phyloP scores from a whole-genome alignment of 2,113 vertebrate genomes.

The Poeciliopsis retropinna region DNA sequence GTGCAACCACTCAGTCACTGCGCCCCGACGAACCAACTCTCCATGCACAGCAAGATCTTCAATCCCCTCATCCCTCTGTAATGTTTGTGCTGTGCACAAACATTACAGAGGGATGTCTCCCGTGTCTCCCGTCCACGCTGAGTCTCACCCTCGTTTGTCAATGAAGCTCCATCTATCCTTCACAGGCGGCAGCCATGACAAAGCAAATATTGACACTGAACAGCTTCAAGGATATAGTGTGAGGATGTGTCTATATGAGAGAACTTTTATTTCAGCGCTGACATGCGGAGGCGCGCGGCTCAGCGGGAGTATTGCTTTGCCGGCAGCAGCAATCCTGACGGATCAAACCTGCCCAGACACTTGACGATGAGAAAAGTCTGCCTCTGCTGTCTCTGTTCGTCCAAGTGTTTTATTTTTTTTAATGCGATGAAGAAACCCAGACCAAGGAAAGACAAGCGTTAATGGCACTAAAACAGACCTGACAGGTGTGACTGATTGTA shows the following conservation, averaged over 20 bases:
- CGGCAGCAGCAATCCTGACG: constrained; percentile 41
- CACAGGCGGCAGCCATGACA: constrained; percentile 27
- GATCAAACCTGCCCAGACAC: constrained; percentile 5
- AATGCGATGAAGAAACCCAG: not conserved
- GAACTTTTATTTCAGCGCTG: constrained; percentile 6
- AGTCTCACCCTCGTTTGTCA: constrained; percentile 23
- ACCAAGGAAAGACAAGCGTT: not conserved
- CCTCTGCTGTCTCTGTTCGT: not conserved
- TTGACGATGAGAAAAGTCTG: not conserved
- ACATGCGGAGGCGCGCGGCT: constrained; percentile 26
- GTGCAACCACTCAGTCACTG: not conserved
- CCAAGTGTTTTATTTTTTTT: not conserved
- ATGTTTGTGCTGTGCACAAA: constrained; percentile 25
- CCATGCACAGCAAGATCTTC: constrained; percentile 7
- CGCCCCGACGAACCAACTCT: constrained; percentile 2
- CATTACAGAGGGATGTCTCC: no score
- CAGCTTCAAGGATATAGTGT: constrained; percentile 19
- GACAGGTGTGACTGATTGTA: constrained; percentile 13
- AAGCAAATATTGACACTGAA: constrained; percentile 51
- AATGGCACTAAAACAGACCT: not conserved
- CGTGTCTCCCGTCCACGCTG: constrained; percentile 17
- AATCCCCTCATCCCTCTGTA: constrained; percentile 7
- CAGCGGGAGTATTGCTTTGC: constrained; percentile 41
- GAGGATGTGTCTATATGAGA: not conserved
- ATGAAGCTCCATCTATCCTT: constrained; percentile 14